These are phyloP conservation scores for Drosophila mercatorum DNA, from an alignment of 2,888 invertebrate genomes.

Conservation along the genomic window DNA sequence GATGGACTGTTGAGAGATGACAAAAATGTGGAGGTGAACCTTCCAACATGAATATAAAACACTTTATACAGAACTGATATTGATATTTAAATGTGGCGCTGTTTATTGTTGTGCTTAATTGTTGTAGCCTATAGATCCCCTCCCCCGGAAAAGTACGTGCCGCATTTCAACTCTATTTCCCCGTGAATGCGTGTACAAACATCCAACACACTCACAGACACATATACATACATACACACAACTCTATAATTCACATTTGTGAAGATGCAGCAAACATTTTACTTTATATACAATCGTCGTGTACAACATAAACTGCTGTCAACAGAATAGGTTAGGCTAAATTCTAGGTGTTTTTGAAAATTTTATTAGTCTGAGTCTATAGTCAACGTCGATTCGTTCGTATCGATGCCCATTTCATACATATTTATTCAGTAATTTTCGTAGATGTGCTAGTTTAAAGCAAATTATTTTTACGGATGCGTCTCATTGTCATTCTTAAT, in stretches of 20 bases:
- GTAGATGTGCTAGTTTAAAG: conserved; percentile 32
- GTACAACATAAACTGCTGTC: conserved; percentile 52
- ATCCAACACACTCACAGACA: background rate
- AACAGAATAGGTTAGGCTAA: conserved; percentile 47
- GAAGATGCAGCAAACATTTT: background rate
- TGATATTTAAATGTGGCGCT: conserved; percentile 59
- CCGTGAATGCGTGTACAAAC: background rate
- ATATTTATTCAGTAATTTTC: conserved; percentile 28
- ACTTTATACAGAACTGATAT: conserved; percentile 70
- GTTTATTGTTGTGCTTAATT: conserved; percentile 58
- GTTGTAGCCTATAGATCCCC: conserved; percentile 43
- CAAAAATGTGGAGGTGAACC: conserved; percentile 20
- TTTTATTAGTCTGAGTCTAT: conserved; percentile 55
- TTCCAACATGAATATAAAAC: conserved; percentile 35
- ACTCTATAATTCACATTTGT: conserved; percentile 1
- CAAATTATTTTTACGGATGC: conserved; percentile 27
- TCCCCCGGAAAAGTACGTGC: conserved; percentile 7
- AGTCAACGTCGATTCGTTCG: conserved; percentile 41
- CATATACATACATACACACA: background rate
- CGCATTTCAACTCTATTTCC: conserved; percentile 17
- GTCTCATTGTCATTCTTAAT: conserved; percentile 41
- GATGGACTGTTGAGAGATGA: conserved; percentile 50
- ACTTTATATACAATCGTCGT: conserved; percentile 27
- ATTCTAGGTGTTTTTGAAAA: conserved; percentile 45
- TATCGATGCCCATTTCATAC: conserved; percentile 42